Percentiles rank a stretch among this genome's conserved stretches.
Evolutionary conservation across 2,113 vertebrate species (phyloP).

Genomic region (Tympanuchus pallidicinctus): DNA sequence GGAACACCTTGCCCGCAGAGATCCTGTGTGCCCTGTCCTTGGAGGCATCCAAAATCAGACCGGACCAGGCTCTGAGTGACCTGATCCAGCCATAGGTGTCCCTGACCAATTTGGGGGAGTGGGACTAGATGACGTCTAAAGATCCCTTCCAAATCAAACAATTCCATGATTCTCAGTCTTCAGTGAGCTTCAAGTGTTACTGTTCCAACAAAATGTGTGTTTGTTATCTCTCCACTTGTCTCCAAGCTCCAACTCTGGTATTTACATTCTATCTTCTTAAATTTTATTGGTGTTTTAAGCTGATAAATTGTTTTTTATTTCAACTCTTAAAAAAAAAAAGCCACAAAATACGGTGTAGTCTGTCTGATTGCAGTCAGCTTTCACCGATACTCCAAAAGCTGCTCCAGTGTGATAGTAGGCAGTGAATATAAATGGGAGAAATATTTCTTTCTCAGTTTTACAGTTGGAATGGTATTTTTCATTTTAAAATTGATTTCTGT

Average conservation of each 20-base stretch:
- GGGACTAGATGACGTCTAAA: too few relatives aligned
- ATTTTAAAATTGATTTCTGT: neutral
- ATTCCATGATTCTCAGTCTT: neutral
- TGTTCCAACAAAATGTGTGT: slow-evolving; percentile 31
- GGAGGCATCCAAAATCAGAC: too few relatives aligned
- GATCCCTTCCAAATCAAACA: too few relatives aligned
- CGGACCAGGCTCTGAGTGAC: too few relatives aligned
- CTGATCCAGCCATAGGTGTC: too few relatives aligned
- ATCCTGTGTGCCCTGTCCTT: too few relatives aligned
- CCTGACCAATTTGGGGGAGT: too few relatives aligned
- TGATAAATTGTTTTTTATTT: slow-evolving; percentile 61
- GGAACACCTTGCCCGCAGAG: too few relatives aligned
- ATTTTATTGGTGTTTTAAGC: slow-evolving; percentile 64
- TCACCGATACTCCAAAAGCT: neutral
- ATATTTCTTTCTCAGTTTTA: neutral
- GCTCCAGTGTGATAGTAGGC: neutral
- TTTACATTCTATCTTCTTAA: slow-evolving; percentile 64
- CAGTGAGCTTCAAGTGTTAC: neutral
- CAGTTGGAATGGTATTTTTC: neutral
- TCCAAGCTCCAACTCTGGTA: slow-evolving; percentile 28
- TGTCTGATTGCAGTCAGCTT: slow-evolving; percentile 52
- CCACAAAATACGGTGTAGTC: slow-evolving; percentile 5
- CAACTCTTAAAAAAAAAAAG: slow-evolving; percentile 48
- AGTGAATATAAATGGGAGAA: neutral
- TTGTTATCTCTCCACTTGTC: slow-evolving; percentile 43